Percentiles rank a stretch among this genome's conserved stretches.
These are phyloP conservation scores for Ormyrus labotus DNA, from an alignment of 2,888 invertebrate genomes.

Conservation along the genomic window DNA sequence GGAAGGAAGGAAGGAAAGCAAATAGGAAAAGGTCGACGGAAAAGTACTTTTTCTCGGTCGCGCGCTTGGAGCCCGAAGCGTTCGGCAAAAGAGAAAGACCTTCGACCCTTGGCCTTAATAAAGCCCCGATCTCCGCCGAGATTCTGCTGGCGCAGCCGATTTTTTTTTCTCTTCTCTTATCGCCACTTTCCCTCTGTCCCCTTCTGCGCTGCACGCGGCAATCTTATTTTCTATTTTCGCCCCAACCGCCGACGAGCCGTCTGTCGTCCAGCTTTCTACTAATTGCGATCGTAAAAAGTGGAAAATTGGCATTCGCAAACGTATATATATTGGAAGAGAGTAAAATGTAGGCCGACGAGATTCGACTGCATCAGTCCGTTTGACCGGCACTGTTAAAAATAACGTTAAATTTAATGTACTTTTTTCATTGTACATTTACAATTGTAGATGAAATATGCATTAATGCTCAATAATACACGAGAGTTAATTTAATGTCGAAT, in stretches of 20 bases:
- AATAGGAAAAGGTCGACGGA: not conserved
- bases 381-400: too few relatives aligned
- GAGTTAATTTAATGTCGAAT: too few relatives aligned
- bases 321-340: too few relatives aligned
- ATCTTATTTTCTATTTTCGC: not conserved
- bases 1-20: not conserved
- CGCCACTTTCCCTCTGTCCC: not conserved
- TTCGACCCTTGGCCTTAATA: slow-evolving; percentile 33
- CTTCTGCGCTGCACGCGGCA: not conserved
- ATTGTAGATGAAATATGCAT: too few relatives aligned
- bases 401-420: too few relatives aligned
- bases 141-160: slow-evolving; percentile 6
- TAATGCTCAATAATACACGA: too few relatives aligned
- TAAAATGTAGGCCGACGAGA: too few relatives aligned
- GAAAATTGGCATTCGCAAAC: too few relatives aligned
- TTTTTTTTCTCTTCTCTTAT: not conserved
- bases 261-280: not conserved
- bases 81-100: not conserved
- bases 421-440: too few relatives aligned
- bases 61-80: not conserved
- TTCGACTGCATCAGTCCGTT: too few relatives aligned
- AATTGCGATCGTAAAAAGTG: too few relatives aligned
- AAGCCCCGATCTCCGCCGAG: slow-evolving; percentile 9
- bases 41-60: not conserved
- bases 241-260: not conserved